A percentile compares a stretch with the other conserved stretches of the same genome.
phyloP scores from a whole-genome alignment of 1,140 invertebrate species.

The Trichonephila clavipes region DNA sequence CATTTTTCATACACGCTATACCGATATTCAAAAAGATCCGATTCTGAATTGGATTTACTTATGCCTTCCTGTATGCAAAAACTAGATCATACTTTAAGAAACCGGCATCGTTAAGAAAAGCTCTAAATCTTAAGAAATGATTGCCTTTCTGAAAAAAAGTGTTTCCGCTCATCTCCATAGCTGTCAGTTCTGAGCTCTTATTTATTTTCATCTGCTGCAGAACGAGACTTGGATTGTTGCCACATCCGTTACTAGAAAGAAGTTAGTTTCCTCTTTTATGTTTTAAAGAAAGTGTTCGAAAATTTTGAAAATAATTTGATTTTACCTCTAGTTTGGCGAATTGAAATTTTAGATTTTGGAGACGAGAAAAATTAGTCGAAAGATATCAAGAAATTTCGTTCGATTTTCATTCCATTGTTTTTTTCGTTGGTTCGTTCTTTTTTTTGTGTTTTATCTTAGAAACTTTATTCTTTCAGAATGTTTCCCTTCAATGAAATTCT shows the following conservation, averaged over 20 bases:
- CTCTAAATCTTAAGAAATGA: neutral
- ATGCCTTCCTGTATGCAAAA: conserved; percentile 30
- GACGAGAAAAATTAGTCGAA: neutral
- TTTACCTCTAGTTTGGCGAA: neutral
- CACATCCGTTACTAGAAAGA: neutral
- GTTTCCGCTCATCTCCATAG: conserved; percentile 31
- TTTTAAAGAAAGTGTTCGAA: neutral
- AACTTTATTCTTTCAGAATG: too few relatives aligned
- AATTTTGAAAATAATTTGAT: neutral
- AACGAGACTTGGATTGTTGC: conserved; percentile 36
- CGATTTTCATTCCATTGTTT: too few relatives aligned
- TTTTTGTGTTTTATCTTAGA: too few relatives aligned
- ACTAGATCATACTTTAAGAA: conserved; percentile 8
- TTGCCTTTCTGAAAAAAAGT: neutral
- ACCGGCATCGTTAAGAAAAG: neutral
- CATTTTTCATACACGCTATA: too few relatives aligned
- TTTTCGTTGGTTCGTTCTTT: too few relatives aligned
- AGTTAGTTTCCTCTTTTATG: neutral
- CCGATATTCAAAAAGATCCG: too few relatives aligned
- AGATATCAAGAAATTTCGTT: too few relatives aligned
- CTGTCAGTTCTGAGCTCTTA: conserved; percentile 23
- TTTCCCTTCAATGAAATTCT: too few relatives aligned
- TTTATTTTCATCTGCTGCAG: neutral
- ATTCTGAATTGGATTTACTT: conserved; percentile 39
- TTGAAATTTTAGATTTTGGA: conserved; percentile 2